Percentiles rank a stretch among this genome's conserved stretches.
phyloP scores from a whole-genome alignment of 2,797 vertebrate species.

The Rhabdophis nuchalis region DNA sequence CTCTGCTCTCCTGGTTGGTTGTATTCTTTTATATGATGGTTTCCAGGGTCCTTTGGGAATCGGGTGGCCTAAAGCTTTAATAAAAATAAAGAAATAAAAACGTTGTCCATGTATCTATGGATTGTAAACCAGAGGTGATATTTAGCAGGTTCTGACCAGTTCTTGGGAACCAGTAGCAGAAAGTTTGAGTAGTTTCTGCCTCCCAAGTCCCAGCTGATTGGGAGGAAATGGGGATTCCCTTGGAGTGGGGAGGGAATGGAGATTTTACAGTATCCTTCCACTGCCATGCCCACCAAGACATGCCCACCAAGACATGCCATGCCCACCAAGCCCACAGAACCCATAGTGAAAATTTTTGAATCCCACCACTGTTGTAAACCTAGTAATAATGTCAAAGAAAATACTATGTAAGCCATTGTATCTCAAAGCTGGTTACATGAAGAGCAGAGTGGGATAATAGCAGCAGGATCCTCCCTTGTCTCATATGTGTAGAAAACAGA shows the following conservation, averaged over 20 bases:
- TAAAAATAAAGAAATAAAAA: not conserved
- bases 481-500: not conserved
- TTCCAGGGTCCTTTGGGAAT: not conserved
- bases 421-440: not conserved
- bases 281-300: too few relatives aligned
- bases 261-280: too few relatives aligned
- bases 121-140: not conserved
- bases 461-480: not conserved
- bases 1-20: not conserved
- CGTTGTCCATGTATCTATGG: not conserved
- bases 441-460: not conserved
- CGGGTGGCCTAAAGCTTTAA: not conserved
- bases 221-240: too few relatives aligned
- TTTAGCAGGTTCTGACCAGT: too few relatives aligned
- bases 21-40: not conserved
- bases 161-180: too few relatives aligned
- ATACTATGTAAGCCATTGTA: not conserved
- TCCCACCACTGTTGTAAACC: not conserved
- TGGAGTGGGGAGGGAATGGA: too few relatives aligned
- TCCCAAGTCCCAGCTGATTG: too few relatives aligned
- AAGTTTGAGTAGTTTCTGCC: too few relatives aligned
- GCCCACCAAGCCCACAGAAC: too few relatives aligned
- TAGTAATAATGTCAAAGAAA: not conserved
- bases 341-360: too few relatives aligned
- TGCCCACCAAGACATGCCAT: too few relatives aligned